These are phyloP conservation scores for Protaetia brevitarsis DNA, from an alignment of 1,140 invertebrate genomes.

Conservation along the genomic window DNA sequence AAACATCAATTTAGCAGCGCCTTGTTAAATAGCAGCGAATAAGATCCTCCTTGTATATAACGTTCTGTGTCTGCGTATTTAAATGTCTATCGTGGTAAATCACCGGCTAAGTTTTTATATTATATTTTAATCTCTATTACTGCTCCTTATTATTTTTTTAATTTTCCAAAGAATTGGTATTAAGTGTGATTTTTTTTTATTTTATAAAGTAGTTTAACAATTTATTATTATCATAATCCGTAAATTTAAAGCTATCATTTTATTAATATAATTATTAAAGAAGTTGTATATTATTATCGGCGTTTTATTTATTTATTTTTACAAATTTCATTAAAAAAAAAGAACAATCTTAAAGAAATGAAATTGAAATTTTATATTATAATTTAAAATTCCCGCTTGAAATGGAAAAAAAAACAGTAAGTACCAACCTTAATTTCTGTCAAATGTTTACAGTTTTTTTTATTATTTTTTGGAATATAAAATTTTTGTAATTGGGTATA, in stretches of 20 bases:
- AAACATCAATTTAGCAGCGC: conserved; percentile 3
- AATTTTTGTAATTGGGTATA: no score
- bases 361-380: no score
- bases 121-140: conserved; percentile 18
- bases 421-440: no score
- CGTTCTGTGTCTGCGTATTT: conserved; percentile 9
- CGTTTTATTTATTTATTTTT: not conserved
- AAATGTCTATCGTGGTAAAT: conserved; percentile 24
- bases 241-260: conserved; percentile 26
- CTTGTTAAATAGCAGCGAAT: not conserved
- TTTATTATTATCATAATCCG: conserved; percentile 26
- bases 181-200: conserved; percentile 45
- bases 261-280: conserved; percentile 27
- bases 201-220: conserved; percentile 33
- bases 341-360: no score
- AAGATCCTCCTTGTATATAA: not conserved
- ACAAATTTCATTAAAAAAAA: no score
- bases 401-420: no score
- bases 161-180: conserved; percentile 45
- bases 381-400: no score
- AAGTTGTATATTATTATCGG: not conserved
- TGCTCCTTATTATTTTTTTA: conserved; percentile 35
- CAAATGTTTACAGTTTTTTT: no score
- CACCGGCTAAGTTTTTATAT: not conserved
- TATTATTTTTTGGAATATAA: no score